These are phyloP conservation scores for Antrozous pallidus DNA, from an alignment of 2,797 vertebrate genomes.

Conservation along the genomic window DNA sequence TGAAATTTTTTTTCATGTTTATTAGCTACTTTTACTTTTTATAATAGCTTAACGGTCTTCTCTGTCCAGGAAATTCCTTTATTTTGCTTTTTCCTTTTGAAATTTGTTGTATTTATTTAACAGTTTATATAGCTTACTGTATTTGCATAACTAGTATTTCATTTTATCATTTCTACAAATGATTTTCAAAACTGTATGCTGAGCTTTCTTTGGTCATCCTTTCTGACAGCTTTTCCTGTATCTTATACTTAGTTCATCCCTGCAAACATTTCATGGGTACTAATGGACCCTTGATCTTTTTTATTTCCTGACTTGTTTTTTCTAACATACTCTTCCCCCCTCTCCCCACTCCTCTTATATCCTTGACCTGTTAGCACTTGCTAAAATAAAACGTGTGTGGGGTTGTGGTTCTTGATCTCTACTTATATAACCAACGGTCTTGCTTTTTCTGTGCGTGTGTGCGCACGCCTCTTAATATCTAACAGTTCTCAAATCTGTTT, in stretches of 20 bases:
- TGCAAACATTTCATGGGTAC: neutral
- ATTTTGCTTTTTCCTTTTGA: constrained; percentile 2
- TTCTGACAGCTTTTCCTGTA: neutral
- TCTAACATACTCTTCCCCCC: neutral
- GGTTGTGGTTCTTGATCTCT: neutral
- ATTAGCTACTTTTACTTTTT: neutral
- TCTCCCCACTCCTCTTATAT: neutral
- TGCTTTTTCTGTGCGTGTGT: neutral
- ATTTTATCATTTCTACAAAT: neutral
- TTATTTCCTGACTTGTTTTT: neutral
- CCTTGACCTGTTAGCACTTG: neutral
- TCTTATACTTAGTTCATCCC: constrained; percentile 10
- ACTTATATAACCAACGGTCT: neutral
- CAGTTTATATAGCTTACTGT: neutral
- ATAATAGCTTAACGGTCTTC: neutral
- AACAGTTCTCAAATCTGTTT: neutral
- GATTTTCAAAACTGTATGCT: neutral
- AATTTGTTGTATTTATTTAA: constrained; percentile 13
- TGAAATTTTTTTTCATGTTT: neutral
- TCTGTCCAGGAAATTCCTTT: neutral
- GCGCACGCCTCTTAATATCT: neutral
- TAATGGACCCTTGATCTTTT: neutral
- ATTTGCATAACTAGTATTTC: neutral
- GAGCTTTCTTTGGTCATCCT: neutral
- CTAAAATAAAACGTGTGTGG: neutral